Percentiles rank a stretch among this genome's conserved stretches.
Conservation (phyloP, 1,140 invertebrate species). For the Samia ricini region DNA sequence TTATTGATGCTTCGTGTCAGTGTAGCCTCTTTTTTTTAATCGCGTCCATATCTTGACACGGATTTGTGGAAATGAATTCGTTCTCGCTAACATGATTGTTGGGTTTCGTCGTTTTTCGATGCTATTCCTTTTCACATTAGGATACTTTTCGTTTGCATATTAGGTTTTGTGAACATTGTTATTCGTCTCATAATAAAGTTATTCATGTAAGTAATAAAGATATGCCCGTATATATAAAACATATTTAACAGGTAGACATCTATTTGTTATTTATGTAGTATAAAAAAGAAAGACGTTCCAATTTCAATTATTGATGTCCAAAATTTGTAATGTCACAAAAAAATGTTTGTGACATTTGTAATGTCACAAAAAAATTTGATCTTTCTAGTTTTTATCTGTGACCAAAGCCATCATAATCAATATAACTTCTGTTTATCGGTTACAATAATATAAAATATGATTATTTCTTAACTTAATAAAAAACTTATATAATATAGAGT, state of each 20-base stretch:
- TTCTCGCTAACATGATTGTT: conserved; percentile 9
- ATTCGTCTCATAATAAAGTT: conserved; percentile 13
- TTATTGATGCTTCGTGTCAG: conserved; percentile 45
- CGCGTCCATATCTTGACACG: conserved; percentile 55
- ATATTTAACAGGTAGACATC: not conserved
- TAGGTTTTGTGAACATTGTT: conserved; percentile 21
- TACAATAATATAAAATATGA: too few species aligned
- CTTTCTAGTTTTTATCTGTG: too few species aligned
- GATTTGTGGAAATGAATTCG: conserved; percentile 62
- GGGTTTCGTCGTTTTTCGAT: conserved; percentile 1
- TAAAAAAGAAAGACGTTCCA: not conserved
- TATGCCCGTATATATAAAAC: not conserved
- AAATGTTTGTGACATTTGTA: too few species aligned
- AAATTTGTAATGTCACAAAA: too few species aligned
- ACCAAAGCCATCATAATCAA: too few species aligned
- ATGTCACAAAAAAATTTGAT: too few species aligned
- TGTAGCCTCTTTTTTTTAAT: conserved; percentile 40
- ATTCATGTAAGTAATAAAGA: conserved; percentile 1
- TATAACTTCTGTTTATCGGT: too few species aligned
- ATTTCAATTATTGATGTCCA: too few species aligned
- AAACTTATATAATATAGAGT: too few species aligned
- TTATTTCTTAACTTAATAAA: too few species aligned
- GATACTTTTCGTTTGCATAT: not conserved
- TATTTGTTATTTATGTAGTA: not conserved
- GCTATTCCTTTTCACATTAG: not conserved